phyloP scores from a whole-genome alignment of 2,888 invertebrate species.

The Drosophila mimetica region DNA sequence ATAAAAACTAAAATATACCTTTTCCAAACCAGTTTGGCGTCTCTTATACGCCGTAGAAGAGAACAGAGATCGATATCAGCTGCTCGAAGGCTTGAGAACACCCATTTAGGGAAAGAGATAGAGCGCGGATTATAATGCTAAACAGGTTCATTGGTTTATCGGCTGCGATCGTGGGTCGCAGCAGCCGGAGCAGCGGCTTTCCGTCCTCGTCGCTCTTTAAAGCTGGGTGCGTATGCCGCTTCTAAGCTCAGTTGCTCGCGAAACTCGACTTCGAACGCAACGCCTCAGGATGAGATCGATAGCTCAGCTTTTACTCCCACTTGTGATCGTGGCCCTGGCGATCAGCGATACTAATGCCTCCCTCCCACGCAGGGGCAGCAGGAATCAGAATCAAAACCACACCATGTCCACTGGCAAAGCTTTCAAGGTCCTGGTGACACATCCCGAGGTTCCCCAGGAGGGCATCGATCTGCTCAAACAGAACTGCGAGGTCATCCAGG shows the following conservation, averaged over 20 bases:
- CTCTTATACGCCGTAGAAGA: conserved; percentile 33
- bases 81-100: conserved; percentile 10
- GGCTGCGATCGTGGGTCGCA: conserved; percentile 23
- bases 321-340: conserved; percentile 35
- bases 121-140: conserved; percentile 51
- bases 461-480: conserved; percentile 88
- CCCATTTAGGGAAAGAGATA: neutral
- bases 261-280: conserved; percentile 37
- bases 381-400: conserved; percentile 33
- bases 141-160: conserved; percentile 68
- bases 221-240: conserved; percentile 51
- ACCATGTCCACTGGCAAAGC: conserved; percentile 65
- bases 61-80: conserved; percentile 14
- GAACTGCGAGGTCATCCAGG: conserved; percentile 77
- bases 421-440: conserved; percentile 89
- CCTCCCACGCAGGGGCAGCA: conserved; percentile 48
- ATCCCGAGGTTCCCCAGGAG: conserved; percentile 88
- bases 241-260: conserved; percentile 47
- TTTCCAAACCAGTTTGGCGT: conserved; percentile 22
- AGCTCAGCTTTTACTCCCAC: conserved; percentile 9
- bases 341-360: conserved; percentile 49
- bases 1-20: neutral
- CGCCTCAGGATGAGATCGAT: conserved; percentile 20
- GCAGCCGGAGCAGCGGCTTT: conserved; percentile 16
- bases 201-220: conserved; percentile 38